Base-by-base conservation (phyloP, 92 coral and sea anemone species). In the Pocillopora grandis region DNA sequence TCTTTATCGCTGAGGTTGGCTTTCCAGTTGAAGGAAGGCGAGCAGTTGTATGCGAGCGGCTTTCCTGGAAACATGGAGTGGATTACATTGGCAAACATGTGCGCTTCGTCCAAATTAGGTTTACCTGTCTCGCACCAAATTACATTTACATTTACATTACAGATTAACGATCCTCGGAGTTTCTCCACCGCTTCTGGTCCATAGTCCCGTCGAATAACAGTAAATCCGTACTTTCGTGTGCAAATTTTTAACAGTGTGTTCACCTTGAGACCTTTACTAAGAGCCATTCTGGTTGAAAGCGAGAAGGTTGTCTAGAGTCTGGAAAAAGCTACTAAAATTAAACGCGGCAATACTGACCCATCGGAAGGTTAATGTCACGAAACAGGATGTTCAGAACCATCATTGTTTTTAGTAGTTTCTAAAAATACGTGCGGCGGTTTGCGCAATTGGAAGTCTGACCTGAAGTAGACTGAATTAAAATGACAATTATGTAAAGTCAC, bases 151-250 rank as follows among this genome's bases (percentile, higher is more conserved):
- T 27, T 27, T 27, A 27, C 31, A 27, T 27, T 27, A 27, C 31
- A 27, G 31, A 27, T 88, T 31, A 96, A 67, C 36, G 96, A 82
- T 2, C 98, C 98, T 13, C 96, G 89, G 33, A 96, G 89, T 58
- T 92, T 87, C 68, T 90, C 89, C 48, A 96, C 98, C 20, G 89
- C 91, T 77, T 93, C 89, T 36, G 89, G 91, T 12, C 93, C 86
- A 83, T 94, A 96, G 79, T 94, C 95, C 62, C 98, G 77, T 65
- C 90, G 93, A 76, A 94, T 86, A 12, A 94, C 97, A 27, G 98
- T 95, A 85, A 89, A 96, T 79, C 98, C 90, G 62, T 94, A 89
- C 52, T 85, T 77, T 72, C 85, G 83, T 70, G 87, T 87, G 84
- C 90, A 89, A 74, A 89, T 82, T 84, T 84, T 82, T 27, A 82